A percentile compares a stretch with the other conserved stretches of the same genome.
phyloP scores from a whole-genome alignment of 2,113 vertebrate species.

The Andinoacara biseriatus region DNA sequence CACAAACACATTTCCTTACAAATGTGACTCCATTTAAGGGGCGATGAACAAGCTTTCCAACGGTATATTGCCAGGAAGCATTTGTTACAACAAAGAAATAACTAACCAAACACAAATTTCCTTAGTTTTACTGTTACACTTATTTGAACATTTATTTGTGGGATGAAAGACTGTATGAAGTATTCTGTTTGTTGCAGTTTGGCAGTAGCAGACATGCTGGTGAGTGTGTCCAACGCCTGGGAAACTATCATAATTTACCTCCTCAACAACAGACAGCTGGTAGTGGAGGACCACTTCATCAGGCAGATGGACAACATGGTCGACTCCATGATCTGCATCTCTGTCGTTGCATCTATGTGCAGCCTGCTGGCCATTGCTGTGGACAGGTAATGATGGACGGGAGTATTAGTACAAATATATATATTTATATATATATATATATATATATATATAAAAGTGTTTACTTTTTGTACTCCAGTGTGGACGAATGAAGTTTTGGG shows the following conservation, averaged over 20 bases:
- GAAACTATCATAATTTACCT: conserved; percentile 95
- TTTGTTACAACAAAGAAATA: too few relatives aligned
- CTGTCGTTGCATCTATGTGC: conserved; percentile 96
- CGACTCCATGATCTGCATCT: conserved; percentile 97
- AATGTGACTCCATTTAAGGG: too few relatives aligned
- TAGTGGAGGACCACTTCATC: conserved; percentile 89
- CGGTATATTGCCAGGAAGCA: too few relatives aligned
- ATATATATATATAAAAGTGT: not conserved
- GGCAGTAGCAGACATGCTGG: conserved; percentile 95
- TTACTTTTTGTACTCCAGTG: not conserved
- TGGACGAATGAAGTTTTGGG: not conserved
- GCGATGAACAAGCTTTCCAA: too few relatives aligned
- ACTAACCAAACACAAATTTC: too few relatives aligned
- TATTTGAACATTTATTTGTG: not conserved
- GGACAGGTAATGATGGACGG: conserved; percentile 79
- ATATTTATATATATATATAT: not conserved
- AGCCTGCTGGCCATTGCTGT: conserved; percentile 94
- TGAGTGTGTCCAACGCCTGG: conserved; percentile 94
- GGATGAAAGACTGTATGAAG: not conserved
- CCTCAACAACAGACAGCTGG: conserved; percentile 87
- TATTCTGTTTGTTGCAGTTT: conserved; percentile 76
- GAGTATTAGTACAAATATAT: not conserved
- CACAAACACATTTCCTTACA: too few relatives aligned
- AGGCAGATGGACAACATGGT: conserved; percentile 94
- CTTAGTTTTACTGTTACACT: too few relatives aligned